These are phyloP conservation scores for Rhamnusium bicolor DNA, from an alignment of 2,888 invertebrate species.

Conservation along the genomic window DNA sequence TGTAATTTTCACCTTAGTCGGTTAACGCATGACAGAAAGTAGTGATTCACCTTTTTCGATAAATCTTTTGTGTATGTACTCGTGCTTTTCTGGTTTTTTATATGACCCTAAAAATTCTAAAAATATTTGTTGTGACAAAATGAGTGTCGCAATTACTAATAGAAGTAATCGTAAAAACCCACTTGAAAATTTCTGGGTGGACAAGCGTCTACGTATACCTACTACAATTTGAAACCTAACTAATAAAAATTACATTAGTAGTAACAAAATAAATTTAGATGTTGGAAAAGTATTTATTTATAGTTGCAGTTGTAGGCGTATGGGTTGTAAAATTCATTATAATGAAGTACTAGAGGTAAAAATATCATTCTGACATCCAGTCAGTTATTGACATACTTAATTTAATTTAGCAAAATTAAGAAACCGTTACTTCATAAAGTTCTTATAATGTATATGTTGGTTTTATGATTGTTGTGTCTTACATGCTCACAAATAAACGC, in stretches of 20 bases:
- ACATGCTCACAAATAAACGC: too few species aligned
- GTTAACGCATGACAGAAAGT: background rate
- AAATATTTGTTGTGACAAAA: background rate
- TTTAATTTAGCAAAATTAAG: too few species aligned
- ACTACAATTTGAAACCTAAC: background rate
- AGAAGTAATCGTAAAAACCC: constrained; percentile 1
- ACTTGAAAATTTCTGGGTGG: background rate
- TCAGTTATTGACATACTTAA: too few species aligned
- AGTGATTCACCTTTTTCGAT: background rate
- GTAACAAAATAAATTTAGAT: background rate
- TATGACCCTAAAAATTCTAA: background rate
- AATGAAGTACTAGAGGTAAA: too few species aligned
- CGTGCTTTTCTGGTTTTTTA: background rate
- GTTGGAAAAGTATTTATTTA: background rate
- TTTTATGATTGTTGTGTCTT: too few species aligned
- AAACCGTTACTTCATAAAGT: too few species aligned
- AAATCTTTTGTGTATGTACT: background rate
- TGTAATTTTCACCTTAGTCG: constrained; percentile 18
- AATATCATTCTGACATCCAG: too few species aligned
- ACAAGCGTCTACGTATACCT: background rate
- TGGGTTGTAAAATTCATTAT: background rate
- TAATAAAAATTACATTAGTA: background rate
- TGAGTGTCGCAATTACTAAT: background rate
- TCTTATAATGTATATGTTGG: too few species aligned
- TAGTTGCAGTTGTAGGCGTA: background rate